Evolutionary conservation across 2,797 vertebrate genomes (phyloP).

Genomic region (Phalloptychus januarius): DNA sequence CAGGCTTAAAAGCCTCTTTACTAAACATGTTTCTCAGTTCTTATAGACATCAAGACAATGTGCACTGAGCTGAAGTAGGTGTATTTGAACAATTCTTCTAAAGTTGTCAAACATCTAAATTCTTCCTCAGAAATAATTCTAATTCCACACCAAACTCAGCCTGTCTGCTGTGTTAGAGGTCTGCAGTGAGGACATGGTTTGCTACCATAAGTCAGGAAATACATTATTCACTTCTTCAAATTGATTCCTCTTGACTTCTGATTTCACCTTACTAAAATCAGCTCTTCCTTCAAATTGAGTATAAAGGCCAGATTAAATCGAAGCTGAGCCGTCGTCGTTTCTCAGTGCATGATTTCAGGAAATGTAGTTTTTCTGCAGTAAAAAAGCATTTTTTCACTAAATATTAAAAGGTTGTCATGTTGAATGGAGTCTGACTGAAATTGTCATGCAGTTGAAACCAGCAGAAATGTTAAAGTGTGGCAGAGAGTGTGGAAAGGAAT

Average conservation of each 20-base stretch:
- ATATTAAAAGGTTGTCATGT: not conserved
- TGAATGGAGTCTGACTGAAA: not conserved
- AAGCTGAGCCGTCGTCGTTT: not conserved
- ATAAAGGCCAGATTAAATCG: not conserved
- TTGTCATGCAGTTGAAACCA: not conserved
- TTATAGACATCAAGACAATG: not conserved
- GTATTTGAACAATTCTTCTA: not conserved
- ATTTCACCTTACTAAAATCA: not conserved
- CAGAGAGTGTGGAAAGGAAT: not conserved
- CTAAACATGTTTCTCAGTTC: no score
- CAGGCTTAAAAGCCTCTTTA: no score
- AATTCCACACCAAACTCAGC: not conserved
- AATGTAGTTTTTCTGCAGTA: not conserved
- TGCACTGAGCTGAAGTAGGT: not conserved
- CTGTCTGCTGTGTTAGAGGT: not conserved
- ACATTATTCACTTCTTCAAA: not conserved
- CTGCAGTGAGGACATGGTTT: not conserved
- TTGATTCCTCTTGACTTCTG: conserved; percentile 1
- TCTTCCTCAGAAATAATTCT: not conserved
- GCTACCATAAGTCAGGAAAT: not conserved
- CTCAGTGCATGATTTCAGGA: not conserved
- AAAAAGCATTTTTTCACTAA: not conserved
- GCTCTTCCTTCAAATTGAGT: not conserved
- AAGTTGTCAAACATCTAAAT: conserved; percentile 2
- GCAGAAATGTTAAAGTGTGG: not conserved